Evolutionary conservation across 2,113 vertebrate species (phyloP), one percentile per base, ranked within the genome.

Genomic region (Cyanoderma ruficeps): DNA sequence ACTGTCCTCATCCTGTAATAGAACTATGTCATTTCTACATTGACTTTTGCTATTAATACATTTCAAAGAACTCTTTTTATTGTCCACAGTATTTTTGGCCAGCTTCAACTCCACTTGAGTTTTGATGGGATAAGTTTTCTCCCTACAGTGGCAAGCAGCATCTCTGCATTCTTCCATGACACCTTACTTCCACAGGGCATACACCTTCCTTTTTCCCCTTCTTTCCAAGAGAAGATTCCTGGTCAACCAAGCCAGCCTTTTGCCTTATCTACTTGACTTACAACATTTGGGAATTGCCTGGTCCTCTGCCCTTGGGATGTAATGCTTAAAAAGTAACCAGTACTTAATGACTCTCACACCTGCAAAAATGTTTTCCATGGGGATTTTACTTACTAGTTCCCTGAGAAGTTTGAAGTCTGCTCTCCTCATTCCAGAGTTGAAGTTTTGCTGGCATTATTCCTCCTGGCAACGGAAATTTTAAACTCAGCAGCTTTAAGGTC

Each of bases 1-100:
- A 44, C 11, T 0, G 0, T 44, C 9, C 37, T 44, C 14, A 52
- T 31, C 16, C 17, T 57, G 20, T 16, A 30, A 41, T 2, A 8
- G 13, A 33, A 23, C 9, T 4, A 15, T 15, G 22, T 16, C 2
- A 1, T 35, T 59, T 35, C 56, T 59, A 30, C 37, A 37, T 31
- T 52, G 72, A 22, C 10, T 59, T 86, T 37, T 59, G 17, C 14
- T 22, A 27, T 28, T 77, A 60, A 69, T 60, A 37, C 44, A 60
- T 52, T 52, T 86, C 37, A 52, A 52, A 86, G 24, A 13, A 37
- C 6, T 67, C 15, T 17, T 67, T 27, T 35, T 68, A 22, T 27
- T 68, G 14, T 18, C 17, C 18, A 11, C 6, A 3, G 1, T 22
- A 33, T 60, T 87, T 77, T 25, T 69, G 12, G 11, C 46, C 27